Conservation (phyloP, 2,888 invertebrate species). For the Enchytraeus crypticus region DNA sequence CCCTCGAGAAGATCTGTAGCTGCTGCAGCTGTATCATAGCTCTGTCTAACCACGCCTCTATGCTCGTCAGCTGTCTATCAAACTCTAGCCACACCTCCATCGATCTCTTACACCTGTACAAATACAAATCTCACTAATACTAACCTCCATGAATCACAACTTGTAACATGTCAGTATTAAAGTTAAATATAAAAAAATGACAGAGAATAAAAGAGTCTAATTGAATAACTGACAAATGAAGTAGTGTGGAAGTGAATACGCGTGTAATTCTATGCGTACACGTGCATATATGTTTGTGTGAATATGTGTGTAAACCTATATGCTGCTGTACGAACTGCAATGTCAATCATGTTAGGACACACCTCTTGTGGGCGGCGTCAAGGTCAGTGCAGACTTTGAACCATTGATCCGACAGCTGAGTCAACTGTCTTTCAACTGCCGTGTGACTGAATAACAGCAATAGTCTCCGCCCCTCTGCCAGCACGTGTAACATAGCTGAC, state of each 20-base stretch:
- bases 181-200: too few species aligned
- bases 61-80: constrained; percentile 37
- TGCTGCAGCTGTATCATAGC: neutral
- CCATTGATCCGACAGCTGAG: constrained; percentile 41
- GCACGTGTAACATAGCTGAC: constrained; percentile 34
- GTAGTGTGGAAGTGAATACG: too few species aligned
- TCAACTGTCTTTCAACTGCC: constrained; percentile 34
- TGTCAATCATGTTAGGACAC: too few species aligned
- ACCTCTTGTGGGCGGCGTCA: constrained; percentile 37
- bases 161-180: too few species aligned
- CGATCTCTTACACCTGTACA: constrained; percentile 37
- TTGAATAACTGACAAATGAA: too few species aligned
- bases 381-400: constrained; percentile 36
- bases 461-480: constrained; percentile 41
- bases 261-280: too few species aligned
- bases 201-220: too few species aligned
- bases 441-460: constrained; percentile 39
- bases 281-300: too few species aligned
- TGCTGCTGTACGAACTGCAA: too few species aligned
- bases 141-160: neutral
- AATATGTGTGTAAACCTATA: too few species aligned
- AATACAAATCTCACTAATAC: neutral
- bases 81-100: constrained; percentile 40
- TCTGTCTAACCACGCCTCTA: constrained; percentile 36
- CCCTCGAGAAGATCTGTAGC: neutral